Conservation (phyloP, 1,140 invertebrate genomes). For the Drosophila miranda region DNA sequence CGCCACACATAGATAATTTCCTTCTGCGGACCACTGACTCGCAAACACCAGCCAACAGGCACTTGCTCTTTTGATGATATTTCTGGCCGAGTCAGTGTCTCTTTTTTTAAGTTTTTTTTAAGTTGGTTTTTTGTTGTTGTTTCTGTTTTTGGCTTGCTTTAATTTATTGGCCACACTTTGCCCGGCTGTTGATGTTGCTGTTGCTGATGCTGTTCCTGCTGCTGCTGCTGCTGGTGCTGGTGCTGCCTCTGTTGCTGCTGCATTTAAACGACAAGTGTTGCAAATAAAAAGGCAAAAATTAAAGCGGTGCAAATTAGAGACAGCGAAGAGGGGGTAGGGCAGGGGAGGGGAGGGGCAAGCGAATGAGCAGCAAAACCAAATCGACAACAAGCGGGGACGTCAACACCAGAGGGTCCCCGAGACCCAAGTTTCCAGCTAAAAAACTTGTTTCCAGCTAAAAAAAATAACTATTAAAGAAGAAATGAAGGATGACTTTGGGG, state of each 20-base stretch:
- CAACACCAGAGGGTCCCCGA: conserved; percentile 62
- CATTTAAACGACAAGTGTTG: conserved; percentile 80
- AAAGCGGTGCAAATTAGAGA: conserved; percentile 73
- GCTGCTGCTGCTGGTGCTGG: conserved; percentile 50
- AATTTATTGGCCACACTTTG: conserved; percentile 80
- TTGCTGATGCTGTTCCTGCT: conserved; percentile 31
- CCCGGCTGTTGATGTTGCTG: conserved; percentile 27
- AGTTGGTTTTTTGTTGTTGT: conserved; percentile 9
- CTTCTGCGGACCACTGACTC: conserved; percentile 8
- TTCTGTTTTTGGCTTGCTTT: conserved; percentile 51
- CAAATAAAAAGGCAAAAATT: conserved; percentile 78
- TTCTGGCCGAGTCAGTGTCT: conserved; percentile 28
- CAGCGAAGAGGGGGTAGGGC: conserved; percentile 7
- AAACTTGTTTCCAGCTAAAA: conserved; percentile 69
- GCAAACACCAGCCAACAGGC: conserved; percentile 6
- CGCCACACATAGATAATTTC: conserved; percentile 73
- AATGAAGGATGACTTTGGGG: not conserved
- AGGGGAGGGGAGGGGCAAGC: conserved; percentile 11
- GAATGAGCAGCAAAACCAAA: conserved; percentile 32
- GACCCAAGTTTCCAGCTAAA: conserved; percentile 29
- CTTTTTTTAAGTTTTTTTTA: not conserved
- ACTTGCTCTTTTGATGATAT: conserved; percentile 34
- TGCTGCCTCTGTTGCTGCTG: conserved; percentile 36
- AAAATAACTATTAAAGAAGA: conserved; percentile 44
- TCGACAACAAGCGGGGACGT: conserved; percentile 56